These are phyloP conservation scores for Buteo buteo DNA, from an alignment of 2,113 vertebrate species.

Conservation along the genomic window DNA sequence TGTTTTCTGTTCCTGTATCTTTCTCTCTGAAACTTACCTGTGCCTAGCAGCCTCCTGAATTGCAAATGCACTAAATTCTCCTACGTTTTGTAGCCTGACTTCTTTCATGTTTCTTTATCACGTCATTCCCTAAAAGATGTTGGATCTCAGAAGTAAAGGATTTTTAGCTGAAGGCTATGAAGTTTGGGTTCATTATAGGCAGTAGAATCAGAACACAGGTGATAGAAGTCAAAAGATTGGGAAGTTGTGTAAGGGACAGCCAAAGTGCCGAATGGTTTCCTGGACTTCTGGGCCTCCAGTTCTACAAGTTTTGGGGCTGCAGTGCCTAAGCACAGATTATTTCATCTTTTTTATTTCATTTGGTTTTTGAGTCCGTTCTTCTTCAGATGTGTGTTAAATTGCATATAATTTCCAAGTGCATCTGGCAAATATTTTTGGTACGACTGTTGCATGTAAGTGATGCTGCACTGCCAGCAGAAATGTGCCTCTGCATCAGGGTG, in stretches of 20 bases:
- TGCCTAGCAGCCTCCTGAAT: background rate
- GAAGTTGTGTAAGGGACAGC: background rate
- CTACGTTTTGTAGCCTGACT: background rate
- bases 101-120: background rate
- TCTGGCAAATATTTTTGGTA: background rate
- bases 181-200: background rate
- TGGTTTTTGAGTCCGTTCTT: background rate
- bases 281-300: background rate
- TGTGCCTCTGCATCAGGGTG: background rate
- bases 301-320: background rate
- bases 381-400: background rate
- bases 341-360: background rate
- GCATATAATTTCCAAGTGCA: background rate
- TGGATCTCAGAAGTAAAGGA: background rate
- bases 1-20: background rate
- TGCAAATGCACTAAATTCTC: background rate
- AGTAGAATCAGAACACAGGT: background rate
- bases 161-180: background rate
- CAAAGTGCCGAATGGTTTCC: background rate
- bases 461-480: background rate
- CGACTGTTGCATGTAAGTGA: background rate
- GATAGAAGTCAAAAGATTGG: background rate
- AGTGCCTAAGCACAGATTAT: background rate
- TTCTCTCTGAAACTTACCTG: background rate
- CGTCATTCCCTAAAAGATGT: background rate